Evolutionary conservation across 1,140 invertebrate species (phyloP), one percentile per base, ranked within the genome.

Genomic region (Drosophila nigrodunni): DNA sequence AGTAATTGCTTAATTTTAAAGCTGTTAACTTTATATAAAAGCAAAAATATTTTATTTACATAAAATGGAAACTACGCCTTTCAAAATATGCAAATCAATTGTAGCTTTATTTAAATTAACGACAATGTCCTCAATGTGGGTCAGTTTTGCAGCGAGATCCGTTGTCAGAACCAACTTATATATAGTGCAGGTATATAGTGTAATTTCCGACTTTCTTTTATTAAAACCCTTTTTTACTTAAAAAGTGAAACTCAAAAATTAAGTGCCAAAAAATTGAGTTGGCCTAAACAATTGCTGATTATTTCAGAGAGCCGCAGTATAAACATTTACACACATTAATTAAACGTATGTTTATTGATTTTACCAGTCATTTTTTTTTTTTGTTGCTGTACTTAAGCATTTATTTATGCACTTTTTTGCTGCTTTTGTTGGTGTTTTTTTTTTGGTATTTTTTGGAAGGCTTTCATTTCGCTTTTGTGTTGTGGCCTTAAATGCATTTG

Each of bases 271-370:
- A 44, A 44, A 37, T 9, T 13, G 37, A 25, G 5, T 25, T 58
- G 50, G 54, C 64, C 54, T 52, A 59, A 59, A 73, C 46, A 67
- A 59, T 52, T 69, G 5, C 21, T 35, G 49, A 25, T 4, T 9
- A 37, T 37, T 47, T 47, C 4, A 43, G 41, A 4, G 18, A 15
- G 43, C 18, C 54, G 77, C 62, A 65, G 39, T 49, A 71, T 77
- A 87, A 87, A 88, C 73, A 88, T 83, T 88, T 68, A 86, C 82
- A 82, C 15, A 34, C 25, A 25, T 88, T 89, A 78, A 87, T 88
- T 83, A 83, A 87, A 88, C 49, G 67, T 8, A 67, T 78, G 67
- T 87, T 86, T 86, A 86, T 86, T 78, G 78, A 80, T 77, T 80
- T 81, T 75, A 57, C 13, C 25, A 5, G 39, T 30, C 46, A 69